Evolutionary conservation across 1,140 invertebrate genomes (phyloP), one percentile per base, ranked within the genome.

Genomic region (Oscheius sp.): DNA sequence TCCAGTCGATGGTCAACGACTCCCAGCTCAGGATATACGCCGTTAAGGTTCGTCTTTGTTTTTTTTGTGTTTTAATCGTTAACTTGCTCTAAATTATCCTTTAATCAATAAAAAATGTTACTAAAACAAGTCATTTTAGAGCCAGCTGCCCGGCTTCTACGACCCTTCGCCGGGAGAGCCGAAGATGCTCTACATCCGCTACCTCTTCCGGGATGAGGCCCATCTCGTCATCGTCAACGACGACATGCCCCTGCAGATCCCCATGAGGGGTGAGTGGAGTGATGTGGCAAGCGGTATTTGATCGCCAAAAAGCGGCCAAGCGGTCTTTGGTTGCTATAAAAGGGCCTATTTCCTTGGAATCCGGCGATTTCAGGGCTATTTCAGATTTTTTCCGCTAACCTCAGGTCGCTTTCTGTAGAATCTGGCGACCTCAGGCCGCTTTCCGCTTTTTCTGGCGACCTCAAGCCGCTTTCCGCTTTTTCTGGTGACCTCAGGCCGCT

Each of bases 131-230:
- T 46, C 7, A 75, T 88, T 89, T 52, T 85, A 98, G 94, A 91
- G 91, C 83, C 91, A 95, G 83, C 85, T 98, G 62, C 92, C 94
- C 36, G 95, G 95, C 31, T 98, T 99, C 86, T 98, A 92, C 86
- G 95, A 98, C 86, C 93, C 94, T 0, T 93, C 93, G 82, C 89
- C 95, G 20, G 93, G 94, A 2, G 93, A 97, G 77, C 91, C 93
- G 3, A 99, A 99, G 85, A 89, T 89, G 73, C 86, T 99, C 29
- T 89, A 90, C 38, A 89, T 99, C 69, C 89, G 91, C 79, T 99
- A 97, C 85, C 88, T 90, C 78, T 96, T 91, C 85, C 90, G 90
- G 78, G 89, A 89, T 83, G 88, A 90, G 80, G 86, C 89, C 3
- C 91, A 95, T 85, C 88, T 91, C 81, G 90, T 91, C 78, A 90